These are phyloP conservation scores for Oryzias woworae DNA, from an alignment of 2,113 vertebrate genomes.

Conservation along the genomic window DNA sequence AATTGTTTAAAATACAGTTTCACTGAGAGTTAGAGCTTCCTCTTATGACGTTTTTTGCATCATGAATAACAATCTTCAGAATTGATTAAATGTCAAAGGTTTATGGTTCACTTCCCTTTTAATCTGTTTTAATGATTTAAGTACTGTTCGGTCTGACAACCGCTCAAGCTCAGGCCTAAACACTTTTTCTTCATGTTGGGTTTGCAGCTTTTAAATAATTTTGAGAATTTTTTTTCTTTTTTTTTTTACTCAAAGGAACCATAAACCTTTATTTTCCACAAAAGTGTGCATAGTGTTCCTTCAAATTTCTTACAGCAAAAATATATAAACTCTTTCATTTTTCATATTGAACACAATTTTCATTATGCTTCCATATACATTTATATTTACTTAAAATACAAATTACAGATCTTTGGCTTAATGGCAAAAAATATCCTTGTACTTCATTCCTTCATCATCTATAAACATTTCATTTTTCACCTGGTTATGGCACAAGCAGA, in stretches of 20 bases:
- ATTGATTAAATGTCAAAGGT: not conserved
- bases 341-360: slow-evolving; percentile 18
- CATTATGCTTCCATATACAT: slow-evolving; percentile 8
- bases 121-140: not conserved
- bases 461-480: not conserved
- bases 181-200: not conserved
- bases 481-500: not conserved
- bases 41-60: too few species aligned
- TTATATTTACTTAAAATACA: slow-evolving; percentile 7
- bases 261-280: slow-evolving; percentile 15
- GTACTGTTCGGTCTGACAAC: not conserved
- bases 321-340: slow-evolving; percentile 26
- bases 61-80: too few species aligned
- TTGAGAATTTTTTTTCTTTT: not conserved
- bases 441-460: slow-evolving; percentile 33
- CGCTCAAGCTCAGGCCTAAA: not conserved
- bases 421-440: slow-evolving; percentile 31
- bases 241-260: slow-evolving; percentile 1
- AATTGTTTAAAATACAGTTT: too few species aligned
- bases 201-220: not conserved
- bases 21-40: too few species aligned
- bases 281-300: slow-evolving; percentile 14
- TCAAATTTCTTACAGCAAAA: slow-evolving; percentile 21
- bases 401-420: slow-evolving; percentile 56
- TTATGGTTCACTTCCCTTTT: not conserved